Base-by-base conservation (phyloP, 2,113 vertebrate genomes). In the Colinus virginianus region DNA sequence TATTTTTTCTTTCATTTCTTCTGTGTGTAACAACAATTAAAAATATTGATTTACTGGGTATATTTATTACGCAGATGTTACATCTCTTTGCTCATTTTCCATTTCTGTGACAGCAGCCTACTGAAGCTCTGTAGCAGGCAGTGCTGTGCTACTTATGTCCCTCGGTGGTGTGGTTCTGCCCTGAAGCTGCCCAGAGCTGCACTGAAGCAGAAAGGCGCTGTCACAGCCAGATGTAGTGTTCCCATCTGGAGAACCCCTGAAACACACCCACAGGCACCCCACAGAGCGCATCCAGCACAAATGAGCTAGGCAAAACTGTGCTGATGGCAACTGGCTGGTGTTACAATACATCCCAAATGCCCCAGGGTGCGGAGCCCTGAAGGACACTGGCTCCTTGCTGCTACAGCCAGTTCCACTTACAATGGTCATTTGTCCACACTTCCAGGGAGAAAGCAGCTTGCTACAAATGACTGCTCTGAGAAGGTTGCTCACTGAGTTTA, bases 21-120 rank as follows among this genome's bases (percentile, higher is more conserved):
- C 82, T 88, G 53, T 93, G 75, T 93, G 72, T 95, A 96, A 94
- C 84, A 95, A 28, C 90, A 93, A 96, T 94, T 95, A 95, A 96
- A 96, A 91, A 75, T 66, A 91, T 94, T 95, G 93, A 95, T 95
- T 96, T 95, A 93, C 94, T 58, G 53, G 4, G 53, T 81, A 46
- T 78, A 88, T 94, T 61, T 93, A 86, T 62, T 75, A 69, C 78
- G 79, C 69, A 78, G 30, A 71, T 80, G 67, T 10, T 45, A 25
- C 7, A 16, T 45, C 62, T 91, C 66, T 67, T 85, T 90, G 64
- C 40, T 76, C 4, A 11, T 90, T 85, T 91, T 85, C 59, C 87
- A 32, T 63, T 94, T 66, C 36, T 64, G 9, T 86, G 69, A 45
- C 48, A 30, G 30, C 21, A 30, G 38, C 14, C 45, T 23, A 12